A percentile compares a stretch with the other conserved stretches of the same genome.
Conservation (phyloP, 1,140 invertebrate genomes). For the Cecropterus lyciades region DNA sequence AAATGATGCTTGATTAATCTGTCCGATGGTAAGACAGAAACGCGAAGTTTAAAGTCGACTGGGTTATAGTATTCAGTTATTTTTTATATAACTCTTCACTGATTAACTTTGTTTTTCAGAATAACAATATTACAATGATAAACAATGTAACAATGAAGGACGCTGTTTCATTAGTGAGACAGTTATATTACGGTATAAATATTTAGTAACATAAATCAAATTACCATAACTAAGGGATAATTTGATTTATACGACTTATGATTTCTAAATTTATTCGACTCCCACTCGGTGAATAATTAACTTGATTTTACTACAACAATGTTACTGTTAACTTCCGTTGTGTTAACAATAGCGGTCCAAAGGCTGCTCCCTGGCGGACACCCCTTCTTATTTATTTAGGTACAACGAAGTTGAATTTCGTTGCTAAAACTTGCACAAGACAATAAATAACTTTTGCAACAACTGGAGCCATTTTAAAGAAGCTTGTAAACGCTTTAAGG, state of each 20-base stretch:
- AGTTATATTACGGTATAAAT: no score
- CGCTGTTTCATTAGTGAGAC: no score
- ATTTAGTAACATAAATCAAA: no score
- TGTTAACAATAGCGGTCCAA: conserved; percentile 21
- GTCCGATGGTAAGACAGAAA: no score
- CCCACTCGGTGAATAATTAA: background rate
- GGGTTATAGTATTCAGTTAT: no score
- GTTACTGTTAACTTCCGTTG: background rate
- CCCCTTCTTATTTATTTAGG: conserved; percentile 45
- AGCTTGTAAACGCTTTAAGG: conserved; percentile 29
- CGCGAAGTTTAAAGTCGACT: no score
- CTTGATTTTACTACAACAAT: conserved; percentile 1
- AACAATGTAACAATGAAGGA: no score
- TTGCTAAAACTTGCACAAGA: conserved; percentile 48
- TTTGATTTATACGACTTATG: background rate
- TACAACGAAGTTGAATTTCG: conserved; percentile 44
- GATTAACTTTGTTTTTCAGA: no score
- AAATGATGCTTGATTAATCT: no score
- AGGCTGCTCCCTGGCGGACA: conserved; percentile 16
- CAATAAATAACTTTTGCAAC: conserved; percentile 56
- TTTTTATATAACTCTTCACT: no score
- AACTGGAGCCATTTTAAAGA: conserved; percentile 42
- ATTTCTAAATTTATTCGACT: background rate
- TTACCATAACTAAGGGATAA: background rate
- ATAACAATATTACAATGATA: no score